Conservation (phyloP, 2,113 vertebrate species). For the Salvelinus fontinalis region DNA sequence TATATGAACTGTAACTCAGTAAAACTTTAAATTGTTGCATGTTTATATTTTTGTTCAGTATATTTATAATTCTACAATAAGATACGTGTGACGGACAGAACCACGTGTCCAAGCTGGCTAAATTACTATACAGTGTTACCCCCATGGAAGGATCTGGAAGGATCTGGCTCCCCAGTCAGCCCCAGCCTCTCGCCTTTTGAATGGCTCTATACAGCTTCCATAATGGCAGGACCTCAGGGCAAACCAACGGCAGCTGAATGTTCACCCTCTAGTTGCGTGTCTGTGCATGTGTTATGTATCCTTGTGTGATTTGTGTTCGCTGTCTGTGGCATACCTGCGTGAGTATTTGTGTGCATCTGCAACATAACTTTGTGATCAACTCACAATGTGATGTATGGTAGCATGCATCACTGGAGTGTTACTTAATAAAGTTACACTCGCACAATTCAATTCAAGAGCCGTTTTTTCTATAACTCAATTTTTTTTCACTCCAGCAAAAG, state of each 20-base stretch:
- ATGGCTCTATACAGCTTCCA: constrained; percentile 29
- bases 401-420: background rate
- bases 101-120: no score
- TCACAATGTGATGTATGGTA: background rate
- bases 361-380: background rate
- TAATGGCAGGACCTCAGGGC: constrained; percentile 33
- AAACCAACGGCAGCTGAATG: constrained; percentile 27
- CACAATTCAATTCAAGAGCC: background rate
- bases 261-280: background rate
- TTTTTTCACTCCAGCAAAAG: background rate
- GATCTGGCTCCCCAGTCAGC: constrained; percentile 30
- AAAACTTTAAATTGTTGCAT: no score
- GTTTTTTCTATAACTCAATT: background rate
- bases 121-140: no score
- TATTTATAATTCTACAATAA: no score
- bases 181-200: constrained; percentile 43
- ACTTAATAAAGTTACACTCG: background rate
- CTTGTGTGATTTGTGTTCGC: background rate
- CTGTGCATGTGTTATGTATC: constrained; percentile 1
- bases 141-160: background rate
- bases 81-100: no score
- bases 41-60: no score
- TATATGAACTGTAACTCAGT: no score
- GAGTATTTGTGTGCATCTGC: no score
- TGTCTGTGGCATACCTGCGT: no score